These are phyloP conservation scores for Patella depressa DNA, from an alignment of 2,888 invertebrate genomes.

Conservation along the genomic window DNA sequence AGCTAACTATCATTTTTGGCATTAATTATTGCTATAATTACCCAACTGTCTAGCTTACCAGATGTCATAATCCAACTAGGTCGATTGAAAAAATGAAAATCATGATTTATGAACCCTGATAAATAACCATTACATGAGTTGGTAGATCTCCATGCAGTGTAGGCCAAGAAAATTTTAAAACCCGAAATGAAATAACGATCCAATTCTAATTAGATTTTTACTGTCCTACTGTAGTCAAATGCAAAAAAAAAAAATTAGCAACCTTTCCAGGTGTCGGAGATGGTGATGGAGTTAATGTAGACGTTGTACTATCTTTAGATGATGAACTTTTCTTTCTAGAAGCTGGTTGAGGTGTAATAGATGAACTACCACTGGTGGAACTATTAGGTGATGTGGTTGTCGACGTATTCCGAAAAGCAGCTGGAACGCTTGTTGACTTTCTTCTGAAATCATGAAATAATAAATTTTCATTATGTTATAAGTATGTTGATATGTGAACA, in stretches of 20 bases:
- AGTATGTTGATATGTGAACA: neutral
- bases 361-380: slow-evolving; percentile 65
- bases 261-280: slow-evolving; percentile 67
- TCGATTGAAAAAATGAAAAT: no score
- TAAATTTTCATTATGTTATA: neutral
- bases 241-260: neutral
- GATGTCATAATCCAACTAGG: no score
- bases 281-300: slow-evolving; percentile 67
- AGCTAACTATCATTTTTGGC: no score
- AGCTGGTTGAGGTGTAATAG: slow-evolving; percentile 60
- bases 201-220: no score
- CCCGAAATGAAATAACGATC: no score
- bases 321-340: slow-evolving; percentile 58
- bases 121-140: no score
- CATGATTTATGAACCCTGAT: no score
- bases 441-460: slow-evolving; percentile 24
- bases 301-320: slow-evolving; percentile 64
- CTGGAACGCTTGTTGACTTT: slow-evolving; percentile 42
- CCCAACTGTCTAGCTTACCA: no score
- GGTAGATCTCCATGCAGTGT: no score
- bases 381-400: slow-evolving; percentile 66
- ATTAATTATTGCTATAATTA: no score
- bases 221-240: no score
- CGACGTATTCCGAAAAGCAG: slow-evolving; percentile 55
- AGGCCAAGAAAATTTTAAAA: no score